Conservation (phyloP, 2,113 vertebrate genomes). For the Silurus glanis region DNA sequence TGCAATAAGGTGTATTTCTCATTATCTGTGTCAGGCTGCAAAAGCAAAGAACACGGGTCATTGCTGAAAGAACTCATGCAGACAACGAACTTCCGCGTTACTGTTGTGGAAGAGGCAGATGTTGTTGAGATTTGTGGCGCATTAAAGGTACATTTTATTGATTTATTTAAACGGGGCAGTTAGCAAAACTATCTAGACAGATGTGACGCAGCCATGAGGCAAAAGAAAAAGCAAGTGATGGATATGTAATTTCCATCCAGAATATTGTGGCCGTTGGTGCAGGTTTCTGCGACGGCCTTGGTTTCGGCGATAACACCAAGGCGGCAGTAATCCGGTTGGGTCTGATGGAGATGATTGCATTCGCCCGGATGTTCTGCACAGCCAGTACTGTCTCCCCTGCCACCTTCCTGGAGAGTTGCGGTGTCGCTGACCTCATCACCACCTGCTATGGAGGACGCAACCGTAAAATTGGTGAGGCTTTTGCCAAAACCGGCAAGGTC, state of each 20-base stretch:
- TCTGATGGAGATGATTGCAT: conserved; percentile 95
- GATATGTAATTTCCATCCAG: conserved; percentile 63
- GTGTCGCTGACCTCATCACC: conserved; percentile 92
- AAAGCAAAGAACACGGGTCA: conserved; percentile 75
- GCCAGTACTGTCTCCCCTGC: conserved; percentile 73
- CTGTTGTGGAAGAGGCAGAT: conserved; percentile 88
- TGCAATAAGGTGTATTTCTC: background rate
- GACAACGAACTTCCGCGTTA: conserved; percentile 89
- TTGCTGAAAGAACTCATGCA: conserved; percentile 92
- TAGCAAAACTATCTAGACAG: background rate
- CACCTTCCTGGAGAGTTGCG: conserved; percentile 97
- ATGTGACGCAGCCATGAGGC: background rate
- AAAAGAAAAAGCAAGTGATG: background rate
- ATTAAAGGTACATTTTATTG: conserved; percentile 79
- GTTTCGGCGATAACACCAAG: conserved; percentile 95
- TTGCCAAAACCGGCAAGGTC: conserved; percentile 89
- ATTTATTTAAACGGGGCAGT: background rate
- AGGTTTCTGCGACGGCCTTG: conserved; percentile 94
- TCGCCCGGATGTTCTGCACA: conserved; percentile 88
- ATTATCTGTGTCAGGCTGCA: conserved; percentile 76
- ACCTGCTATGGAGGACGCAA: conserved; percentile 95
- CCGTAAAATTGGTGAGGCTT: conserved; percentile 90
- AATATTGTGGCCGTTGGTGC: conserved; percentile 92
- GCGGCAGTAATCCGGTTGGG: conserved; percentile 94
- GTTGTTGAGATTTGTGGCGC: conserved; percentile 97